Base-by-base conservation (phyloP, 2,888 invertebrate genomes). In the Branchinecta sandiegonensis region DNA sequence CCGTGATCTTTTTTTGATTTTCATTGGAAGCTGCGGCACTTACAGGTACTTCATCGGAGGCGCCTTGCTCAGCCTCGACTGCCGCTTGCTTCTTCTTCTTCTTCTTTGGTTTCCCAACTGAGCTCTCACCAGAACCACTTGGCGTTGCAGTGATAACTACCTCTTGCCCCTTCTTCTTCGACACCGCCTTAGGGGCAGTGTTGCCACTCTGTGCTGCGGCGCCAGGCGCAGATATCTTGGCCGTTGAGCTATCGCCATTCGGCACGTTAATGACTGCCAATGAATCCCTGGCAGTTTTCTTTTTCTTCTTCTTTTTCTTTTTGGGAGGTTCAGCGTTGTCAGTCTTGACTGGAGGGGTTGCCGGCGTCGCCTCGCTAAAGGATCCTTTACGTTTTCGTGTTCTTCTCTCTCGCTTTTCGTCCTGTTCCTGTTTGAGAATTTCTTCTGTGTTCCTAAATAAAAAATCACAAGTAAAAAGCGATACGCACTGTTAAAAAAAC, bases 221-320 rank as follows among this genome's bases (percentile, higher is more conserved):
- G 5, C 37, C 37, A 37, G 37, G 5, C 37, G 37, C 37, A 37
- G 37, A 37, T 37, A 37, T 37, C 37, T 37, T 37, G 37, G 37
- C 37, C 37, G 37, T 13, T 4, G 13, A n/a, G 13, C 13, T 13
- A 17, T 56, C 17, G 56, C 17, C 6, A n/a, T 13, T 56, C 2
- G 13, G 56, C 17, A 56, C 13, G 14, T 56, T 17, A n/a, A 56
- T 56, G 2, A n/a, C 56, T 17, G n/a, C 56, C 56, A 5, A n/a
- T 1, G 13, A 13, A 56, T 8, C 56, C 4, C 9, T 65, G 14
- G n/a, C n/a, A 12, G 14, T 23, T 50, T 47, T n/a, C 50, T 78
- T 76, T 78, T 37, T 75, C 75, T 73, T 78, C 67, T 70, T 71
- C 74, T 74, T 78, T 75, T 69, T 76, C 71, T 13, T 79, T 76